These are phyloP conservation scores for Chanos chanos DNA, from an alignment of 2,797 vertebrate genomes.

Conservation along the genomic window DNA sequence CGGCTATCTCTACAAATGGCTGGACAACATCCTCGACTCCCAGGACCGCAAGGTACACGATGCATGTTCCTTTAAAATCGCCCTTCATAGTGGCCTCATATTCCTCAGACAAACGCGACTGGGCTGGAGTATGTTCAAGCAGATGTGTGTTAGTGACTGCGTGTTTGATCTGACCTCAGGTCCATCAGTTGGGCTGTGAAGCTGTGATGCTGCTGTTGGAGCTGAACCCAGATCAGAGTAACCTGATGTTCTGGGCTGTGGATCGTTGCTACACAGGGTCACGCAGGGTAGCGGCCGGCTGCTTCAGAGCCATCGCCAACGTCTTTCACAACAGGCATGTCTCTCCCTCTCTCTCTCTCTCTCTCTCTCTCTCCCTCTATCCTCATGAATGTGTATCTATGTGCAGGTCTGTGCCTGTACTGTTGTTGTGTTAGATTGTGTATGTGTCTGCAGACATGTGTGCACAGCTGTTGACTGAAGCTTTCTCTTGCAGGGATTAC, in stretches of 20 bases:
- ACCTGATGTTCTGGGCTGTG: constrained; percentile 98
- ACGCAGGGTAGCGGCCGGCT: constrained; percentile 88
- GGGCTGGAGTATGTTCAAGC: not conserved
- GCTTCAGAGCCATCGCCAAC: constrained; percentile 94
- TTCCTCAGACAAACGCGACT: not conserved
- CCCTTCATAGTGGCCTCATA: not conserved
- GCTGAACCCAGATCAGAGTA: constrained; percentile 97
- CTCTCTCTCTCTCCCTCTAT: not conserved
- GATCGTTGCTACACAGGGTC: constrained; percentile 98
- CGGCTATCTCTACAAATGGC: constrained; percentile 99
- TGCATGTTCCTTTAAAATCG: too few species aligned
- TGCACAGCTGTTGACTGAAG: too few species aligned
- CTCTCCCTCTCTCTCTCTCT: not conserved
- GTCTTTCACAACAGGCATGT: constrained; percentile 95
- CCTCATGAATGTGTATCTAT: not conserved
- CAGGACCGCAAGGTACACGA: constrained; percentile 98
- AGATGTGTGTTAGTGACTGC: not conserved
- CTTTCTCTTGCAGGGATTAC: constrained; percentile 82
- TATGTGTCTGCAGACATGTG: too few species aligned
- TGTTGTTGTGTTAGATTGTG: not conserved
- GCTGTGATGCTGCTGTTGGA: constrained; percentile 94
- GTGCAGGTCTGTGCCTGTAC: not conserved
- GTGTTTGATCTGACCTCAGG: constrained; percentile 62
- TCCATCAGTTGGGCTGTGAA: constrained; percentile 96
- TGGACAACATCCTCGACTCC: constrained; percentile 99